Conservation (phyloP, 2,888 invertebrate species). For the Halictus quadricinctus region DNA sequence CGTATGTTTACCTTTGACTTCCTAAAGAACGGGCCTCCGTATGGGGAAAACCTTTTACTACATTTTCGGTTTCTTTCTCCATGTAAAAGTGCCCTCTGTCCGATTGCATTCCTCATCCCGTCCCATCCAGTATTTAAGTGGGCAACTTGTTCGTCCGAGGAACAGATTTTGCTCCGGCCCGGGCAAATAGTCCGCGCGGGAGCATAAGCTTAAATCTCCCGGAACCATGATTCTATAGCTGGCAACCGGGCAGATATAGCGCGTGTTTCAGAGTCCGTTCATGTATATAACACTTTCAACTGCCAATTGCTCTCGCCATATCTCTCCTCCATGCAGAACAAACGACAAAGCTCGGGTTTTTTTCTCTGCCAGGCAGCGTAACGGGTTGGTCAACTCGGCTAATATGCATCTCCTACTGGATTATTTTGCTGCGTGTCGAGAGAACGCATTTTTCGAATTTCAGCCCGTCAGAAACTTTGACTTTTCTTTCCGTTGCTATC, state of each 20-base stretch:
- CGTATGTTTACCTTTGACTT: background rate
- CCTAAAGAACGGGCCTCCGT: background rate
- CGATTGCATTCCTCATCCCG: constrained; percentile 13
- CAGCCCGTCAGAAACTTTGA: background rate
- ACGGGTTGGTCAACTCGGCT: background rate
- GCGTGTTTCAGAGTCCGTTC: background rate
- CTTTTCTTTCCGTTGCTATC: background rate
- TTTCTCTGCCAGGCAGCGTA: background rate
- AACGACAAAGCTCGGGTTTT: background rate
- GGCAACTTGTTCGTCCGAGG: constrained; percentile 12
- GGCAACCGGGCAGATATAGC: background rate
- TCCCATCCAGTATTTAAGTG: constrained; percentile 13
- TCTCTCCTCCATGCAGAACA: background rate
- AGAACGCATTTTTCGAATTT: background rate
- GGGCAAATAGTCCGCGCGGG: constrained; percentile 4
- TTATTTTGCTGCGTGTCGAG: background rate
- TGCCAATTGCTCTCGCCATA: background rate
- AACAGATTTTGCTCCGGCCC: constrained; percentile 3
- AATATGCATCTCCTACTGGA: background rate
- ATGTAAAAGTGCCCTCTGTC: background rate
- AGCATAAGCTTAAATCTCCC: constrained; percentile 10
- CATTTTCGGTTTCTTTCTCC: constrained; percentile 1
- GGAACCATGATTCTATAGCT: constrained; percentile 3
- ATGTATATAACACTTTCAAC: background rate
- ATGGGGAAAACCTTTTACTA: constrained; percentile 5